A percentile compares a stretch with the other conserved stretches of the same genome.
Evolutionary conservation across 2,797 vertebrate genomes (phyloP).

Genomic region (Syngnathus acus): DNA sequence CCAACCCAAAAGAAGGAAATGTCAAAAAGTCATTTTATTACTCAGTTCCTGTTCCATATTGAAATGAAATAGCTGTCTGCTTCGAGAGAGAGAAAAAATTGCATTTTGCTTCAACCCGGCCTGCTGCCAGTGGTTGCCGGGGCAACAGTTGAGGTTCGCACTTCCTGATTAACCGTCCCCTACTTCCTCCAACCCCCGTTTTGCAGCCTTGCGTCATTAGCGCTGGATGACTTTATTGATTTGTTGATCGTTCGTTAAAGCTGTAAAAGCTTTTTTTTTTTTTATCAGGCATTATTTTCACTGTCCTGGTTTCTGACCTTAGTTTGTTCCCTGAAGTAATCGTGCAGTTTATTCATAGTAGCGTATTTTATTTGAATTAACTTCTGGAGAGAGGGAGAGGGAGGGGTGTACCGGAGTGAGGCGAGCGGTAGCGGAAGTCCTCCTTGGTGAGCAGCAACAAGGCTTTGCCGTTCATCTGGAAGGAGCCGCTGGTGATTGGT

Average conservation of each 20-base stretch:
- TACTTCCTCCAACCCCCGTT: slow-evolving; percentile 54
- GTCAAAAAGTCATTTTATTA: background rate
- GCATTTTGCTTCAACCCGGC: slow-evolving; percentile 9
- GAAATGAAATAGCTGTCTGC: background rate
- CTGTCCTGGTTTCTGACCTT: background rate
- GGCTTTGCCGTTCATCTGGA: slow-evolving; percentile 98
- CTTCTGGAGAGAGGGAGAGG: background rate
- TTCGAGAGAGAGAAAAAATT: slow-evolving; percentile 5
- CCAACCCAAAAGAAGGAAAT: background rate
- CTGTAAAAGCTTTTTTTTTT: background rate
- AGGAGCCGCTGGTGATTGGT: slow-evolving; percentile 85
- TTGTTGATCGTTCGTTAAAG: background rate
- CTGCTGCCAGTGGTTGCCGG: slow-evolving; percentile 32
- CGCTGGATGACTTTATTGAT: slow-evolving; percentile 10
- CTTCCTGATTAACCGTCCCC: slow-evolving; percentile 68
- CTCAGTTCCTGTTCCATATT: slow-evolving; percentile 8
- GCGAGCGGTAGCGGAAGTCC: slow-evolving; percentile 94
- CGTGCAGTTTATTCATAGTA: background rate
- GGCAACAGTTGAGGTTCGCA: slow-evolving; percentile 62
- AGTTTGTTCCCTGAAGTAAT: background rate
- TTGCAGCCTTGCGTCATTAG: slow-evolving; percentile 27
- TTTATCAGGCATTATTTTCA: background rate
- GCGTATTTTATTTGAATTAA: background rate
- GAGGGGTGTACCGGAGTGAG: slow-evolving; percentile 81
- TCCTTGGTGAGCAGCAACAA: slow-evolving; percentile 97